These are phyloP conservation scores for Pollenia amentaria DNA, from an alignment of 2,888 invertebrate genomes.

Conservation along the genomic window DNA sequence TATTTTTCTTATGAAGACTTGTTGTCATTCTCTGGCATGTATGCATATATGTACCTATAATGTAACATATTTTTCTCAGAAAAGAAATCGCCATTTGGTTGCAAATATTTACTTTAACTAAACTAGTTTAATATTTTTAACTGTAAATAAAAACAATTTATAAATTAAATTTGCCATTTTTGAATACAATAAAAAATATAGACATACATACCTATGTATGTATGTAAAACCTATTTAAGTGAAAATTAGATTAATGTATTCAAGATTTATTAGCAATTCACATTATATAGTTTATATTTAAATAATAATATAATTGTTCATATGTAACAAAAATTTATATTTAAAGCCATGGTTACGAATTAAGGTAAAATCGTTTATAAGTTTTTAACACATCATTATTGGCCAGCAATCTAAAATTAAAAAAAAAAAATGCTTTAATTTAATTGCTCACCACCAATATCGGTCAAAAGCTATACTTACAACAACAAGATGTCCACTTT, in stretches of 20 bases:
- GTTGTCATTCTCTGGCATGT: no score
- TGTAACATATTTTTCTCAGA: no score
- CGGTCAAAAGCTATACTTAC: constrained; percentile 85
- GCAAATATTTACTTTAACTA: no score
- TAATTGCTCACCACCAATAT: neutral
- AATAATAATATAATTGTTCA: constrained; percentile 58
- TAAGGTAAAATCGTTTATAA: constrained; percentile 60
- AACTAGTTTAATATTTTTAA: no score
- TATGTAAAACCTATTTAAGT: no score
- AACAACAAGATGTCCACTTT: constrained; percentile 94
- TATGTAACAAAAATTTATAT: constrained; percentile 69
- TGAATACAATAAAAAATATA: no score
- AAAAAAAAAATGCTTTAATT: neutral
- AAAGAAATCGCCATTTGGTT: no score
- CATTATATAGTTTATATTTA: constrained; percentile 64
- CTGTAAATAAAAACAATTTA: no score
- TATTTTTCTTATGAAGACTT: no score
- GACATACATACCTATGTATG: no score
- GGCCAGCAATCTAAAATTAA: constrained; percentile 82
- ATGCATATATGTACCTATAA: no score
- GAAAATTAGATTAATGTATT: neutral
- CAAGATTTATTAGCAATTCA: constrained; percentile 18
- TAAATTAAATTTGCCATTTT: no score
- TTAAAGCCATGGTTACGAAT: constrained; percentile 72
- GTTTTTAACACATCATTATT: constrained; percentile 77